These are phyloP conservation scores for Porphyrio hochstetteri DNA, from an alignment of 2,113 vertebrate genomes.

Conservation along the genomic window DNA sequence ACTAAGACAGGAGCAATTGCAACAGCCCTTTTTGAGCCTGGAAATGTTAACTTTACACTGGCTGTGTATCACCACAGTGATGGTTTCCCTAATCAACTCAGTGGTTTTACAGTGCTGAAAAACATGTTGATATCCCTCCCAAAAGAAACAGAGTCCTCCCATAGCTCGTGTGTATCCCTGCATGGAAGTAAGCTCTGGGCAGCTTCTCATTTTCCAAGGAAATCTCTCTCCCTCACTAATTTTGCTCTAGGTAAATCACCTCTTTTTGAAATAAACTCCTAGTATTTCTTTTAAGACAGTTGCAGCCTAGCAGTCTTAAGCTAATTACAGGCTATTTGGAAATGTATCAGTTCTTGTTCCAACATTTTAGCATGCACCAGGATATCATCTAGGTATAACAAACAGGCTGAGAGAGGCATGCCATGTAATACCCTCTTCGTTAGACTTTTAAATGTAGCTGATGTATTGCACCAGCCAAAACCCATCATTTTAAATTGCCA, in stretches of 20 bases:
- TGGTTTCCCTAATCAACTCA: background rate
- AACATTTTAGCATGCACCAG: constrained; percentile 44
- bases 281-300: constrained; percentile 23
- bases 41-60: background rate
- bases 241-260: constrained; percentile 40
- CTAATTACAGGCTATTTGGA: constrained; percentile 56
- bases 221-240: background rate
- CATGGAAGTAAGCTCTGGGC: background rate
- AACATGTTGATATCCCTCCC: background rate
- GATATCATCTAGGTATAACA: constrained; percentile 65
- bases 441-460: constrained; percentile 60
- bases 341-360: constrained; percentile 58
- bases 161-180: background rate
- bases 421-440: constrained; percentile 46
- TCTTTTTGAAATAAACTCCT: constrained; percentile 3
- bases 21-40: background rate
- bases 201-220: background rate
- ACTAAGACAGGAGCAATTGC: background rate
- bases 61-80: background rate
- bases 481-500: constrained; percentile 67
- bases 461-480: constrained; percentile 49
- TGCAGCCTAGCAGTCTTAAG: constrained; percentile 27
- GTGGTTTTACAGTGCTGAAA: background rate
- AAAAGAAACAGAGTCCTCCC: background rate
- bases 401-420: constrained; percentile 69